phyloP scores from a whole-genome alignment of 2,113 vertebrate species.

The Lynx canadensis region DNA sequence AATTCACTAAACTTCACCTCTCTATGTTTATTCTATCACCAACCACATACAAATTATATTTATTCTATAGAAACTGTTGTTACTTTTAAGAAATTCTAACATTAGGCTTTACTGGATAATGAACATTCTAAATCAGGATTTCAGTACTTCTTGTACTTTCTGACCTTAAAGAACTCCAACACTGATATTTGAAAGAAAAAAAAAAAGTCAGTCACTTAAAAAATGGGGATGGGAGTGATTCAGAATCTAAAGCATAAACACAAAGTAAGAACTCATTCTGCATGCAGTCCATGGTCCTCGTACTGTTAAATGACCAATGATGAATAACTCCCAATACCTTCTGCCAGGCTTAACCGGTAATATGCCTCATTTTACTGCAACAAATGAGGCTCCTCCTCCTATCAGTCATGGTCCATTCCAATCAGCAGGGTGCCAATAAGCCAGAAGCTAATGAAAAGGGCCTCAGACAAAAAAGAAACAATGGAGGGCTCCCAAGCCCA shows the following conservation, averaged over 20 bases:
- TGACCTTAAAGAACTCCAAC: slow-evolving; percentile 46
- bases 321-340: slow-evolving; percentile 87
- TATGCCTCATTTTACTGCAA: slow-evolving; percentile 94
- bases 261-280: slow-evolving; percentile 78
- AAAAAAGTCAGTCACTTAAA: slow-evolving; percentile 63
- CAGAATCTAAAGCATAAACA: slow-evolving; percentile 62
- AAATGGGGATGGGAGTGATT: slow-evolving; percentile 39
- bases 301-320: slow-evolving; percentile 89
- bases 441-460: slow-evolving; percentile 92
- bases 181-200: not conserved
- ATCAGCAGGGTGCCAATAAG: slow-evolving; percentile 94
- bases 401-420: slow-evolving; percentile 94
- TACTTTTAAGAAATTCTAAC: slow-evolving; percentile 55
- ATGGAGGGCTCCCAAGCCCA: slow-evolving; percentile 90
- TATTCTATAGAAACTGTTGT: slow-evolving; percentile 17
- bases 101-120: slow-evolving; percentile 30
- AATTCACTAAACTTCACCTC: slow-evolving; percentile 48
- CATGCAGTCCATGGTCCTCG: slow-evolving; percentile 82
- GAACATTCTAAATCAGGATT: slow-evolving; percentile 53
- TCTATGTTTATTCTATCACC: slow-evolving; percentile 51
- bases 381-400: slow-evolving; percentile 93
- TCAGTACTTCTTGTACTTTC: slow-evolving; percentile 56
- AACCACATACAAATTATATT: not conserved
- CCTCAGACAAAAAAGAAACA: slow-evolving; percentile 92
- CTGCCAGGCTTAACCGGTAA: slow-evolving; percentile 91